These are phyloP conservation scores for Platycheirus rosarum DNA, from an alignment of 2,888 invertebrate genomes.

Conservation along the genomic window DNA sequence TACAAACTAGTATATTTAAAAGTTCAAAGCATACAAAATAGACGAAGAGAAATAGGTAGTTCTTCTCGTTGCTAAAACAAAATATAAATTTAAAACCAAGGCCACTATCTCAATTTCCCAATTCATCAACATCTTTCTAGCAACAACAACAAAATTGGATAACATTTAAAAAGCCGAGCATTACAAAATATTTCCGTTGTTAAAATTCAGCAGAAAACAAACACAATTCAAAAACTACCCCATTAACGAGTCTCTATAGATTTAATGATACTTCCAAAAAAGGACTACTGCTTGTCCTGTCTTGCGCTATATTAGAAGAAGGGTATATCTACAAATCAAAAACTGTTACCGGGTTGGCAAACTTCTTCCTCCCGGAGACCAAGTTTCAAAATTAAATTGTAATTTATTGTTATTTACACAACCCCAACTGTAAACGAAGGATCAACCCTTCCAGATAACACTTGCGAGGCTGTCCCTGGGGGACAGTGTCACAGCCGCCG, in stretches of 20 bases:
- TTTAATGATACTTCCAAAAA: conserved; percentile 6
- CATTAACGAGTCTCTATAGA: background rate
- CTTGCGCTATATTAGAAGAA: too few relatives aligned
- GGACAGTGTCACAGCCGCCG: conserved; percentile 13
- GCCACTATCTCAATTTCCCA: too few relatives aligned
- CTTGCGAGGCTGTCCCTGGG: conserved; percentile 10
- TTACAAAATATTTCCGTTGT: too few relatives aligned
- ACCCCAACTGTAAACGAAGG: conserved; percentile 27
- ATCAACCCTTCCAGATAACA: conserved; percentile 26
- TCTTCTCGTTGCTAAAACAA: too few relatives aligned
- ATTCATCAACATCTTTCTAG: too few relatives aligned
- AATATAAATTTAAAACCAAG: too few relatives aligned
- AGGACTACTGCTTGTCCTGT: conserved; percentile 1
- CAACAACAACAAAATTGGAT: too few relatives aligned
- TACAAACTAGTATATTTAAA: too few relatives aligned
- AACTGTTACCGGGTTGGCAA: background rate
- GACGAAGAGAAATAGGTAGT: too few relatives aligned
- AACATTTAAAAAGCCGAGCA: too few relatives aligned
- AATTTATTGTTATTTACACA: conserved; percentile 73
- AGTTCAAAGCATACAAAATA: too few relatives aligned
- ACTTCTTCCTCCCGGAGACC: conserved; percentile 10
- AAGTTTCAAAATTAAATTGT: conserved; percentile 72
- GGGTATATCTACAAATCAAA: background rate
- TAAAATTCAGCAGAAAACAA: too few relatives aligned
- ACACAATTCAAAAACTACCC: background rate